phyloP scores from a whole-genome alignment of 1,140 invertebrate species.

The Melitaea cinxia region DNA sequence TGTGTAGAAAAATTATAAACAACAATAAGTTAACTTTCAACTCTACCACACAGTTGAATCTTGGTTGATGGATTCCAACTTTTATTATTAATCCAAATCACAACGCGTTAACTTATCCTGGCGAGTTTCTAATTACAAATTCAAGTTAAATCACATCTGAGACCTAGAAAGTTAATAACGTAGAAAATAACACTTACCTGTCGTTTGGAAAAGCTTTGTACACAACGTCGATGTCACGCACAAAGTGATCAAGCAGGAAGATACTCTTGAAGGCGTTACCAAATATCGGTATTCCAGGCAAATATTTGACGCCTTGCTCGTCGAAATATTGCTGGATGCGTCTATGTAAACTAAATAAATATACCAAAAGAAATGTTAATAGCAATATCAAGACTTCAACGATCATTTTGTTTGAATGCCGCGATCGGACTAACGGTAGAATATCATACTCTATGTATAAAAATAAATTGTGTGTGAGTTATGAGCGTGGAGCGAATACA shows the following conservation, averaged over 20 bases:
- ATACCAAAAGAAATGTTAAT: slow-evolving; percentile 42
- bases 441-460: background rate
- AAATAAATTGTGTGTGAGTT: background rate
- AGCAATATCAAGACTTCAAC: slow-evolving; percentile 54
- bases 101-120: too few species aligned
- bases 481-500: background rate
- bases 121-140: too few species aligned
- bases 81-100: too few species aligned
- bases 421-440: background rate
- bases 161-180: background rate
- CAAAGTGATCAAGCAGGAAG: slow-evolving; percentile 43
- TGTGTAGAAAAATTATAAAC: too few species aligned
- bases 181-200: slow-evolving; percentile 45
- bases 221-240: slow-evolving; percentile 52
- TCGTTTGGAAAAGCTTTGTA: slow-evolving; percentile 64
- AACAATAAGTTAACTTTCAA: too few species aligned
- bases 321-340: slow-evolving; percentile 44
- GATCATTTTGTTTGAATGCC: slow-evolving; percentile 46
- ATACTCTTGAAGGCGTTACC: slow-evolving; percentile 53
- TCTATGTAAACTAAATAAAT: slow-evolving; percentile 48
- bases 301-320: slow-evolving; percentile 50
- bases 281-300: slow-evolving; percentile 54
- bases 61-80: too few species aligned
- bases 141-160: too few species aligned
- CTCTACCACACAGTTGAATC: too few species aligned